These are phyloP conservation scores for Noctilio leporinus DNA, from an alignment of 2,113 vertebrate species.

Conservation along the genomic window DNA sequence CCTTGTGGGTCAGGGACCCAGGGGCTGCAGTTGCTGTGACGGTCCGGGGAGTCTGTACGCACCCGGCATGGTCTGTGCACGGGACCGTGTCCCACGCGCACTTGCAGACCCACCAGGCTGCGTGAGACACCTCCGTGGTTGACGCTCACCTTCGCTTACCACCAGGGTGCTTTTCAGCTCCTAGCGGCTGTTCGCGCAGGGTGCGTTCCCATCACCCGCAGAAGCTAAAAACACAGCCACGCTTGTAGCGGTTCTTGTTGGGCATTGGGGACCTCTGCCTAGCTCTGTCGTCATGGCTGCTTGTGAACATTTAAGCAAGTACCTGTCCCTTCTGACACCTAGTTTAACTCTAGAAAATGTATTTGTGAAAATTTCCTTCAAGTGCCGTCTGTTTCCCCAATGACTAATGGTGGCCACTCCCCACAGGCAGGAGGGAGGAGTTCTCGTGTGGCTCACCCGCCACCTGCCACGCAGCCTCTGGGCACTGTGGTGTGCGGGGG, in stretches of 20 bases:
- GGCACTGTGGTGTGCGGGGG: rapidly evolving
- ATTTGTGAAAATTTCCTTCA: not conserved
- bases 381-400: not conserved
- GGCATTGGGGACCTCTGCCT: not conserved
- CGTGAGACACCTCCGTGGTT: too few species aligned
- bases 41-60: not conserved
- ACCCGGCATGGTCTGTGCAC: not conserved
- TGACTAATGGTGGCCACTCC: not conserved
- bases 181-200: not conserved
- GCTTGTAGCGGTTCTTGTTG: not conserved
- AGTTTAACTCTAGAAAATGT: not conserved
- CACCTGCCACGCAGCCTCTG: rapidly evolving
- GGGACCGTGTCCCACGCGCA: not conserved
- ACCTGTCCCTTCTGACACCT: not conserved
- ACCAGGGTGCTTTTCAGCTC: not conserved
- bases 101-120: too few species aligned
- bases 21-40: not conserved
- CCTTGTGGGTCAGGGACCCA: not conserved
- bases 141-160: not conserved
- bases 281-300: not conserved
- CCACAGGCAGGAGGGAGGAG: not conserved
- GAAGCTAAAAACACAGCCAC: not conserved
- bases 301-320: not conserved
- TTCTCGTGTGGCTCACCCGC: not conserved
- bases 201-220: not conserved